Evolutionary conservation across 2,113 vertebrate genomes (phyloP).

Genomic region (Hystrix cristata): DNA sequence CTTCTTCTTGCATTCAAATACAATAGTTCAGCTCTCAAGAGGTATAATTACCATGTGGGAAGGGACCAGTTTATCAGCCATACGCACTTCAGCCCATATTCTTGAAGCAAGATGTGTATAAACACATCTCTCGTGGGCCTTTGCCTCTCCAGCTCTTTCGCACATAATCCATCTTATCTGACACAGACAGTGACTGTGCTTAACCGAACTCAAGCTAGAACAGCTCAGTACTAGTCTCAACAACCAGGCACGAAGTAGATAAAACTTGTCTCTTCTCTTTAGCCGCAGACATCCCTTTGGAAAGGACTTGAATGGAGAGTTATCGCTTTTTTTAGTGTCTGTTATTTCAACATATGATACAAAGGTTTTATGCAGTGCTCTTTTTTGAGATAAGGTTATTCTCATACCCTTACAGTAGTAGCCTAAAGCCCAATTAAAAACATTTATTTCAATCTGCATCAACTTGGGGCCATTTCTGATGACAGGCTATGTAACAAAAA

Average conservation of each 20-base stretch:
- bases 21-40: neutral
- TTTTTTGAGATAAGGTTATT: neutral
- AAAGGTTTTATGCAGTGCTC: neutral
- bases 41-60: neutral
- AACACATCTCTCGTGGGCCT: neutral
- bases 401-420: neutral
- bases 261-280: neutral
- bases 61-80: neutral
- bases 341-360: neutral
- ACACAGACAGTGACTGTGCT: neutral
- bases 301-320: neutral
- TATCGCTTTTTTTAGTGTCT: neutral
- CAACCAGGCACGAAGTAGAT: neutral
- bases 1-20: neutral
- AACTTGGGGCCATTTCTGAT: neutral
- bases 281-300: neutral
- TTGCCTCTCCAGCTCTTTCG: neutral
- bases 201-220: neutral
- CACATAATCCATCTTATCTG: neutral
- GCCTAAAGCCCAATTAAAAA: neutral
- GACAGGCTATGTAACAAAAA: slow-evolving; percentile 13
- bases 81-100: neutral
- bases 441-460: neutral
- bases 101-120: neutral
- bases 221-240: neutral